These are phyloP conservation scores for Acleris literana DNA, from an alignment of 2,888 invertebrate genomes.

Conservation along the genomic window DNA sequence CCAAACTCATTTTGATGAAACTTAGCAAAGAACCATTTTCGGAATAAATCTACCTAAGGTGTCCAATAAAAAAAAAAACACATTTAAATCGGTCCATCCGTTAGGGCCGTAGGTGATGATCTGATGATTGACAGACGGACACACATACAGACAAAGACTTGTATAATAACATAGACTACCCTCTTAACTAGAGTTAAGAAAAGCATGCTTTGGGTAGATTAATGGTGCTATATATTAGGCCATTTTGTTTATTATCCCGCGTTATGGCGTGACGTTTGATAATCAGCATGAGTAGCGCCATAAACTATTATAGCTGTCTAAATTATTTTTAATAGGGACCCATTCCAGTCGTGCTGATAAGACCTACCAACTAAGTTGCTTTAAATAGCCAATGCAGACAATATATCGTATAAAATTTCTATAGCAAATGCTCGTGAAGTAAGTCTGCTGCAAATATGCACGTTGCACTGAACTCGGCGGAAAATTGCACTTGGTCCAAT, in stretches of 20 bases:
- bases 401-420: neutral
- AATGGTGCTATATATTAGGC: slow-evolving; percentile 2
- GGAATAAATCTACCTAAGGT: too few relatives aligned
- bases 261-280: slow-evolving; percentile 29
- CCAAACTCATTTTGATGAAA: too few relatives aligned
- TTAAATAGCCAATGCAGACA: neutral
- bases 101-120: too few relatives aligned
- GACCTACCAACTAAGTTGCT: neutral
- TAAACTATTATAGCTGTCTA: slow-evolving; percentile 29
- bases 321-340: slow-evolving; percentile 29
- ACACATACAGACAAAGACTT: too few relatives aligned
- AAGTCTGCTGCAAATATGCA: slow-evolving; percentile 41
- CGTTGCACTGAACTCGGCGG: slow-evolving; percentile 55
- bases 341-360: slow-evolving; percentile 15
- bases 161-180: too few relatives aligned
- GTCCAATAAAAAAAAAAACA: too few relatives aligned
- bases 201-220: too few relatives aligned
- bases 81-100: too few relatives aligned
- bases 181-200: too few relatives aligned
- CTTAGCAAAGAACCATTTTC: too few relatives aligned
- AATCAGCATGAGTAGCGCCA: slow-evolving; percentile 22
- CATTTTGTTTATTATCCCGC: slow-evolving; percentile 28
- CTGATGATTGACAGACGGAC: too few relatives aligned
- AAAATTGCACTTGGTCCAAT: slow-evolving; percentile 68
- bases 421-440: neutral